Evolutionary conservation across 1,140 invertebrate genomes (phyloP).

Genomic region (Bombyx mandarina): DNA sequence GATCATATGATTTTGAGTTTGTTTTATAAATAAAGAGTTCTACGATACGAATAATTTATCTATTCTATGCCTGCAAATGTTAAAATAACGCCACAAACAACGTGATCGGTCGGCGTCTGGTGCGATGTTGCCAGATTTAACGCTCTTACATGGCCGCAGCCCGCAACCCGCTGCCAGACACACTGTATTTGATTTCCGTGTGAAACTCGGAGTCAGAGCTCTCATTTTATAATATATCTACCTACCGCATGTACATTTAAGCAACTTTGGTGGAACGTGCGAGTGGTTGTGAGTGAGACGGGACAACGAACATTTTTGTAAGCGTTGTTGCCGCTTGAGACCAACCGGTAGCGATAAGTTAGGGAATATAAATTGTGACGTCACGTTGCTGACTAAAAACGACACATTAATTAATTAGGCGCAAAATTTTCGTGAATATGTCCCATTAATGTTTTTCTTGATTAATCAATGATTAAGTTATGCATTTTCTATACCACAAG

Average conservation of each 20-base stretch:
- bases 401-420: no score
- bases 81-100: slow-evolving; percentile 18
- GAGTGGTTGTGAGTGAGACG: slow-evolving; percentile 31
- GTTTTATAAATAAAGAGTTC: no score
- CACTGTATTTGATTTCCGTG: slow-evolving; percentile 62
- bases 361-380: slow-evolving; percentile 29
- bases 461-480: no score
- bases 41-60: no score
- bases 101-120: slow-evolving; percentile 65
- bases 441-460: no score
- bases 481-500: no score
- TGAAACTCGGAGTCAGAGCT: slow-evolving; percentile 44
- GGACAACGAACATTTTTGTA: slow-evolving; percentile 27
- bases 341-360: slow-evolving; percentile 33
- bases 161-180: slow-evolving; percentile 11
- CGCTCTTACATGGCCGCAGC: slow-evolving; percentile 57
- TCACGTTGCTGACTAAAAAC: no score
- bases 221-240: slow-evolving; percentile 14
- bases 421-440: no score
- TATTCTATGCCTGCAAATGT: no score
- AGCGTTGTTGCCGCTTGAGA: slow-evolving; percentile 34
- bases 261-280: slow-evolving; percentile 48
- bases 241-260: slow-evolving; percentile 23
- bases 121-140: slow-evolving; percentile 66
- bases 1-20: no score